These are phyloP conservation scores for Microctenopoma lineatum DNA, from an alignment of 2,797 vertebrate species.

Conservation along the genomic window DNA sequence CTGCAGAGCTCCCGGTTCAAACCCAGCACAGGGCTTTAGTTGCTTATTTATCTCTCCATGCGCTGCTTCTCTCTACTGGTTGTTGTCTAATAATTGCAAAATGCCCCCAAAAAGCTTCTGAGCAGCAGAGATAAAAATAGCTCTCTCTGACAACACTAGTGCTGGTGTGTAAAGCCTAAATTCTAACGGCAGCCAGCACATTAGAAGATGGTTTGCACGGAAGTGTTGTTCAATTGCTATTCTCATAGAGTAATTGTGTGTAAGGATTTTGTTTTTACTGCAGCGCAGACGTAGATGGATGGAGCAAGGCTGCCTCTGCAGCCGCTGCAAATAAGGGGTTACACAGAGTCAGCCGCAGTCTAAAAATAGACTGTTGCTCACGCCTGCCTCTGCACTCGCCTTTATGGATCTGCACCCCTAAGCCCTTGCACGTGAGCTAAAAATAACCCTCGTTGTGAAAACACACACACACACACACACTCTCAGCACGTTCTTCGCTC, in stretches of 20 bases:
- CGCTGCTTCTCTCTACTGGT: constrained; percentile 7
- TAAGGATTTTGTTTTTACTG: constrained; percentile 32
- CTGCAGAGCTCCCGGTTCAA: background rate
- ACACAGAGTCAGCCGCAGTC: constrained; percentile 77
- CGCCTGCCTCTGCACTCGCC: constrained; percentile 70
- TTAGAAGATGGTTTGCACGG: constrained; percentile 33
- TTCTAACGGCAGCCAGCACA: constrained; percentile 45
- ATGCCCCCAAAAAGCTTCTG: constrained; percentile 36
- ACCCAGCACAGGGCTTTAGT: constrained; percentile 17
- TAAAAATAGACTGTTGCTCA: constrained; percentile 82
- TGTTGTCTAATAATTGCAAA: constrained; percentile 49
- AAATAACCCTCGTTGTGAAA: constrained; percentile 73
- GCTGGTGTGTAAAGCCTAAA: constrained; percentile 24
- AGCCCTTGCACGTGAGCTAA: constrained; percentile 83
- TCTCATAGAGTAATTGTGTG: constrained; percentile 48
- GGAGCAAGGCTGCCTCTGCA: constrained; percentile 48
- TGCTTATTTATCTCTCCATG: constrained; percentile 25
- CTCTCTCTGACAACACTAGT: constrained; percentile 32
- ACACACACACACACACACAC: constrained; percentile 13
- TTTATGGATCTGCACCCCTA: constrained; percentile 67
- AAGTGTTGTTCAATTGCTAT: constrained; percentile 29
- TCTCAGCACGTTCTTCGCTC: constrained; percentile 12
- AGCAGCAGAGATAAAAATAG: constrained; percentile 62
- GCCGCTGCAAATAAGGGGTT: constrained; percentile 76
- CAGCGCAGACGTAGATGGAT: constrained; percentile 35